Conservation (phyloP, 2,888 invertebrate species). For the Schizaphis graminum region DNA sequence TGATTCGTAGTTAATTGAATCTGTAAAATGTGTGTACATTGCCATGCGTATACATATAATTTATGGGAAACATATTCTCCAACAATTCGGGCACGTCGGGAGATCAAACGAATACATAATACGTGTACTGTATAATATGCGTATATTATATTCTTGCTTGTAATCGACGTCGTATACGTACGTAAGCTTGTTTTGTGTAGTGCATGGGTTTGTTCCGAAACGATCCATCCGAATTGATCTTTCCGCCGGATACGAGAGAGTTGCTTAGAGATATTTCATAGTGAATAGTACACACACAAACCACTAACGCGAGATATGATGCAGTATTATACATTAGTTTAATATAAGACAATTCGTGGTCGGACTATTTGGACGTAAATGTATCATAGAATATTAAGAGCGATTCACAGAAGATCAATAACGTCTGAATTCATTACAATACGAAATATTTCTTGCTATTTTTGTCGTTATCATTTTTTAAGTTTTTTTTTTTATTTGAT, state of each 20-base stretch:
- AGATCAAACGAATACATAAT: neutral
- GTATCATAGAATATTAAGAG: no score
- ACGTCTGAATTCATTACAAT: no score
- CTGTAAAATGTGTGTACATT: neutral
- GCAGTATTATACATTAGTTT: neutral
- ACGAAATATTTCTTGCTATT: no score
- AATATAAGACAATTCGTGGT: neutral
- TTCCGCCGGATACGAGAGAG: neutral
- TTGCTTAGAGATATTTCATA: neutral
- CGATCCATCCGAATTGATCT: neutral
- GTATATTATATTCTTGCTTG: neutral
- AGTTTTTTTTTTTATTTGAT: no score
- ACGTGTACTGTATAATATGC: neutral
- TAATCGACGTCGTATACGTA: neutral
- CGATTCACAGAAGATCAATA: no score
- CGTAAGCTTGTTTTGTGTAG: neutral
- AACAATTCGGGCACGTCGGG: neutral
- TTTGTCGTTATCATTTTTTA: no score
- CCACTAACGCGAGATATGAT: neutral
- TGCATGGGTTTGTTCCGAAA: neutral
- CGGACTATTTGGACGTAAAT: no score
- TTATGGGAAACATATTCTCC: neutral
- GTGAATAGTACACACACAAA: neutral
- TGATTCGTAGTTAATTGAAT: slow-evolving; percentile 10
- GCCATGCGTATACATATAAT: neutral